A percentile compares a stretch with the other conserved stretches of the same genome.
Conservation (phyloP, 2,888 invertebrate genomes). For the Julus scandinavius region DNA sequence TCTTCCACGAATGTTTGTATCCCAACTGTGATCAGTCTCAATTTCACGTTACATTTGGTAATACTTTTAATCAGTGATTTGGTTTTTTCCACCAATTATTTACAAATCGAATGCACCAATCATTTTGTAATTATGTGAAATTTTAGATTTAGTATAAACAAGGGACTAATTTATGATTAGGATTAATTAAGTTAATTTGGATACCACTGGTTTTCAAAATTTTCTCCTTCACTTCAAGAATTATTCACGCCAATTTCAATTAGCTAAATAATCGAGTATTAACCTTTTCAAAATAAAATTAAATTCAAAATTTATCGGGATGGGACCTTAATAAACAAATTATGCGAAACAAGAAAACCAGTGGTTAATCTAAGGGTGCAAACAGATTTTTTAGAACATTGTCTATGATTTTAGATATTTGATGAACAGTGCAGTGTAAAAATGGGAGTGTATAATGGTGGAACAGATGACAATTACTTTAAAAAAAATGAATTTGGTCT, state of each 20-base stretch:
- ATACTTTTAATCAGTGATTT: not conserved
- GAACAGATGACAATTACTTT: not conserved
- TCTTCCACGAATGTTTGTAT: constrained; percentile 23
- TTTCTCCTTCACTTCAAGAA: not conserved
- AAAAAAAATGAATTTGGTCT: not conserved
- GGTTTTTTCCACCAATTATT: not conserved
- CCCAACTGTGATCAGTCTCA: constrained; percentile 13
- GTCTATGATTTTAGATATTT: not conserved
- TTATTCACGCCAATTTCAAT: too few species aligned
- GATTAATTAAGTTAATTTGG: not conserved
- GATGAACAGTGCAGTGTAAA: not conserved
- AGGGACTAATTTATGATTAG: not conserved
- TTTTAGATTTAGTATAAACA: not conserved
- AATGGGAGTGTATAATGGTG: not conserved
- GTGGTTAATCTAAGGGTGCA: not conserved
- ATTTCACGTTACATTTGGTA: not conserved
- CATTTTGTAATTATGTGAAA: not conserved
- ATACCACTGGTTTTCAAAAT: not conserved
- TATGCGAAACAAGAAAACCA: too few species aligned
- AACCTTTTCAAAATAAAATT: too few species aligned
- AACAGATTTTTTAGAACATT: not conserved
- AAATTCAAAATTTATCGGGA: too few species aligned
- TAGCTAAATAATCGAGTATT: too few species aligned
- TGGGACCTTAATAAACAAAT: too few species aligned
- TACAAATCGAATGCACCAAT: not conserved